Evolutionary conservation across 1,140 invertebrate species (phyloP), one percentile per base, ranked within the genome.

Genomic region (Trialeurodes vaporariorum): DNA sequence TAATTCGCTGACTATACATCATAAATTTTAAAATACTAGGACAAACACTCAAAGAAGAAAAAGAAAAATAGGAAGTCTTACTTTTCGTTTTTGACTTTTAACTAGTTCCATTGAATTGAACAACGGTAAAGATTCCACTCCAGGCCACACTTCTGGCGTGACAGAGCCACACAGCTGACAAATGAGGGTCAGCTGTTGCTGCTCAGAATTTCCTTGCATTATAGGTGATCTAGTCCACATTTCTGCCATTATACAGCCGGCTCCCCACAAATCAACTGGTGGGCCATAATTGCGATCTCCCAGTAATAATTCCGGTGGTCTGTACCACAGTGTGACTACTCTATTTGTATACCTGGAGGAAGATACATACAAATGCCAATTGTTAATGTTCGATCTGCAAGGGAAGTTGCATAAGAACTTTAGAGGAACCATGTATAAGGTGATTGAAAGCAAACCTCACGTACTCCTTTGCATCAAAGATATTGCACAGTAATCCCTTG

Each of bases 191-290:
- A 99, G 77, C 74, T 99, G 98, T 74, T 97, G 92, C 73, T 98
- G 95, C 75, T 99, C 96, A 12, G 92, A 94, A 70, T 89, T 92
- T 0, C 97, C 97, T 83, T 87, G 85, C 81, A 86, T 85, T 34
- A 89, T 87, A 9, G 88, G 87, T 61, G 78, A 81, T 69, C 95
- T 81, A 0, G 96, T 98, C 96, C 96, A 99, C 93, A 99, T 96
- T 81, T 99, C 96, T 0, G 96, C 96, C 95, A 98, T 98, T 59
- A 98, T 98, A 75, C 96, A 98, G 0, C 96, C 97, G 26, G 93
- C 96, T 13, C 96, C 96, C 96, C 96, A 98, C 78, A 98, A 85
- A 81, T 99, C 98, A 26, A 99, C 94, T 0, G 95, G 90, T 12
- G 95, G 93, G 0, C 95, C 95, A 78, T 98, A 98, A 79, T 98